Evolutionary conservation across 2,888 invertebrate species (phyloP).

Genomic region (Oligia latruncula): DNA sequence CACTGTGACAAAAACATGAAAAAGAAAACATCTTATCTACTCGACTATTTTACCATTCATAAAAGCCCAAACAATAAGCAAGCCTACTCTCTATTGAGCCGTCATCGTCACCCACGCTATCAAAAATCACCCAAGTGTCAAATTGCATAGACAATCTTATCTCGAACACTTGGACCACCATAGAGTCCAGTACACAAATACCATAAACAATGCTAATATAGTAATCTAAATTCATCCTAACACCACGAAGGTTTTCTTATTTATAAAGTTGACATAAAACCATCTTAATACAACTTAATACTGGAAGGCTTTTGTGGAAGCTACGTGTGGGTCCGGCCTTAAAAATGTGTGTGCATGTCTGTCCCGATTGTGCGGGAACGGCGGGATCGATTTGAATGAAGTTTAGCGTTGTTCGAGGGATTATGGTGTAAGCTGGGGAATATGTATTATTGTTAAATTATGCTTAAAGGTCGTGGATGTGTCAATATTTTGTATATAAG

Average conservation of each 20-base stretch:
- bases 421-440: slow-evolving; percentile 32
- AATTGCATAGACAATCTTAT: slow-evolving; percentile 62
- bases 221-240: slow-evolving; percentile 84
- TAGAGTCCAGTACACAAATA: slow-evolving; percentile 70
- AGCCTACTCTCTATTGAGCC: slow-evolving; percentile 62
- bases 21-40: slow-evolving; percentile 44
- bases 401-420: slow-evolving; percentile 33
- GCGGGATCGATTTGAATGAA: slow-evolving; percentile 47
- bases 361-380: slow-evolving; percentile 50
- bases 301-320: slow-evolving; percentile 55
- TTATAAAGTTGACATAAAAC: slow-evolving; percentile 66
- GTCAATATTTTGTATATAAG: slow-evolving; percentile 29
- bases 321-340: slow-evolving; percentile 63
- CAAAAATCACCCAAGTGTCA: slow-evolving; percentile 64
- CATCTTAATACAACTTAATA: slow-evolving; percentile 69
- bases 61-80: slow-evolving; percentile 52
- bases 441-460: slow-evolving; percentile 45
- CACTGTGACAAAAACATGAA: slow-evolving; percentile 29
- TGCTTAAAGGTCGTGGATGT: slow-evolving; percentile 18
- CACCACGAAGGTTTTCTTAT: slow-evolving; percentile 72
- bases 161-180: slow-evolving; percentile 74
- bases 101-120: slow-evolving; percentile 62
- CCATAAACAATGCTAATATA: slow-evolving; percentile 83
- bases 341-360: slow-evolving; percentile 36
- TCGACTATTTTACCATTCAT: slow-evolving; percentile 36